phyloP scores from a whole-genome alignment of 2,113 vertebrate genomes.

The Caracal caracal region DNA sequence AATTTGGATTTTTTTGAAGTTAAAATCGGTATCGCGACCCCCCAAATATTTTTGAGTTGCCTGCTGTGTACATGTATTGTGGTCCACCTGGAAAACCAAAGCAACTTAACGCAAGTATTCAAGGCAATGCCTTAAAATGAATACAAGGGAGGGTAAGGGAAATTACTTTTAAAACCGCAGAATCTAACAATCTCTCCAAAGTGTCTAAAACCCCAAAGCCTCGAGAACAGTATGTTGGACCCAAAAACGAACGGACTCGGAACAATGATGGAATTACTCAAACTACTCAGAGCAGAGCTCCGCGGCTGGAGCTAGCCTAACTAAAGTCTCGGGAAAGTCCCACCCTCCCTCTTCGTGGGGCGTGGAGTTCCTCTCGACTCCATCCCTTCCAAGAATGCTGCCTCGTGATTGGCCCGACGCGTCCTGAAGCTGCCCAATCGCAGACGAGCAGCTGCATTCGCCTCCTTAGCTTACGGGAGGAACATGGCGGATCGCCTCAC shows the following conservation, averaged over 20 bases:
- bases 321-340: background rate
- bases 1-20: background rate
- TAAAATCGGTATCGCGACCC: background rate
- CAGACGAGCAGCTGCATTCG: fast-evolving
- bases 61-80: background rate
- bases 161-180: background rate
- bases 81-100: background rate
- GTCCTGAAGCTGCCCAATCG: background rate
- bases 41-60: background rate
- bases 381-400: background rate
- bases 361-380: background rate
- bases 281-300: fast-evolving
- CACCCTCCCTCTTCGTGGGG: fast-evolving
- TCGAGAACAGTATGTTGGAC: background rate
- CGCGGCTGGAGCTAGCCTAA: fast-evolving
- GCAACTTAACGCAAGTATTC: background rate
- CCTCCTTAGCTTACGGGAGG: fast-evolving
- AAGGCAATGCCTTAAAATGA: background rate
- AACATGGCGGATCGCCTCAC: constrained; percentile 95
- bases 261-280: fast-evolving
- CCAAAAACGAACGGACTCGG: fast-evolving
- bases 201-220: background rate
- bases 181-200: background rate
- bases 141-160: background rate
- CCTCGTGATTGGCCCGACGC: constrained; percentile 42